Conservation (phyloP, 2,113 vertebrate species). For the Uria lomvia region DNA sequence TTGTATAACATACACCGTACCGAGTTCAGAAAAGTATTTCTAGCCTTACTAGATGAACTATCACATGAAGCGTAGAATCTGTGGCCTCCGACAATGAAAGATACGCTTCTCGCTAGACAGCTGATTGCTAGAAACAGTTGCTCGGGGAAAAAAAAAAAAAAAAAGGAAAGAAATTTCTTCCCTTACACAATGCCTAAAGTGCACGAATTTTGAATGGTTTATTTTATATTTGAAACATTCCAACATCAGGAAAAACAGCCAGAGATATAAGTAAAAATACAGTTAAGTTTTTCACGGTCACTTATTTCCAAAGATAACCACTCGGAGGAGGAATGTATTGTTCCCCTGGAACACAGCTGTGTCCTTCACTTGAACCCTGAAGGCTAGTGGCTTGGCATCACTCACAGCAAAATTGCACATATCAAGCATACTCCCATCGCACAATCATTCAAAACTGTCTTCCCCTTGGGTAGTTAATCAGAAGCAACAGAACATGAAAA, state of each 20-base stretch:
- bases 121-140: not conserved
- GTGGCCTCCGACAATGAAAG: not conserved
- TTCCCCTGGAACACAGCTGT: not conserved
- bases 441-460: not conserved
- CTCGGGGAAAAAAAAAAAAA: not conserved
- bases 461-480: not conserved
- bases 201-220: not conserved
- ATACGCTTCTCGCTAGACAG: not conserved
- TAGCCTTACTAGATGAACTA: not conserved
- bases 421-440: fast-evolving
- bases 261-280: not conserved
- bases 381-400: not conserved
- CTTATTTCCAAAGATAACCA: not conserved
- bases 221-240: not conserved
- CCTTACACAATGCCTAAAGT: not conserved
- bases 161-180: not conserved
- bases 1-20: not conserved
- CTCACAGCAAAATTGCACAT: not conserved
- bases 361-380: not conserved
- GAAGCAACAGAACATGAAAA: not conserved
- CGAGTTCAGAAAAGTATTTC: not conserved
- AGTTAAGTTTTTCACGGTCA: not conserved
- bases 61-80: not conserved
- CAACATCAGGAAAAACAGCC: not conserved
- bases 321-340: not conserved